These are phyloP conservation scores for Eretmochelys imbricata DNA, from an alignment of 2,113 vertebrate species.

Conservation along the genomic window DNA sequence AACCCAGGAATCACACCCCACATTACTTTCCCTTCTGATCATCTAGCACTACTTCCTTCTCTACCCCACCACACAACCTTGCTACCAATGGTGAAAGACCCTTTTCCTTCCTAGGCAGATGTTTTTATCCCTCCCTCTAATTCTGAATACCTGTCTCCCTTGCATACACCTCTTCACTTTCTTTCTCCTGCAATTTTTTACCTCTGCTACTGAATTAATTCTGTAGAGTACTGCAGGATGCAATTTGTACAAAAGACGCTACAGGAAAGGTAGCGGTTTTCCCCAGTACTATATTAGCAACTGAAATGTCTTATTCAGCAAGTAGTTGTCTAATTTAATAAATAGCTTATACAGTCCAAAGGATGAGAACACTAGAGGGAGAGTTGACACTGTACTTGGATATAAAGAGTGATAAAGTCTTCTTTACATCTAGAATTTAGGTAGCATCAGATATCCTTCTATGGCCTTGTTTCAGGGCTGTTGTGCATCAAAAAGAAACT, in stretches of 20 bases:
- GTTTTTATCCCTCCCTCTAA: neutral
- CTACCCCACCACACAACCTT: neutral
- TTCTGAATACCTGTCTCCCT: neutral
- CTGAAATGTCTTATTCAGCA: neutral
- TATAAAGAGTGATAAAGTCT: neutral
- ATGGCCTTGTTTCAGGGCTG: neutral
- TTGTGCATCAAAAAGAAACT: neutral
- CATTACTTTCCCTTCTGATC: neutral
- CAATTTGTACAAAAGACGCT: neutral
- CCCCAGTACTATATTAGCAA: neutral
- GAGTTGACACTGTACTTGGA: neutral
- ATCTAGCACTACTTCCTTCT: neutral
- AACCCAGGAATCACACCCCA: neutral
- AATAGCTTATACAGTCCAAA: neutral
- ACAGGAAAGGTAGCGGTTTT: neutral
- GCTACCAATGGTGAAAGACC: neutral
- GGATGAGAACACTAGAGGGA: neutral
- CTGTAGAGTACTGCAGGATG: neutral
- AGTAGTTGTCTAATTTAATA: neutral
- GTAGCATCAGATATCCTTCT: neutral
- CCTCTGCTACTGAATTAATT: neutral
- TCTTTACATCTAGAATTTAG: neutral
- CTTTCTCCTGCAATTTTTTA: neutral
- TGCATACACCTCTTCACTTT: neutral
- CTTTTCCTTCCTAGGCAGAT: neutral